phyloP scores from a whole-genome alignment of 2,888 invertebrate genomes.

The Epinotia demarniana region DNA sequence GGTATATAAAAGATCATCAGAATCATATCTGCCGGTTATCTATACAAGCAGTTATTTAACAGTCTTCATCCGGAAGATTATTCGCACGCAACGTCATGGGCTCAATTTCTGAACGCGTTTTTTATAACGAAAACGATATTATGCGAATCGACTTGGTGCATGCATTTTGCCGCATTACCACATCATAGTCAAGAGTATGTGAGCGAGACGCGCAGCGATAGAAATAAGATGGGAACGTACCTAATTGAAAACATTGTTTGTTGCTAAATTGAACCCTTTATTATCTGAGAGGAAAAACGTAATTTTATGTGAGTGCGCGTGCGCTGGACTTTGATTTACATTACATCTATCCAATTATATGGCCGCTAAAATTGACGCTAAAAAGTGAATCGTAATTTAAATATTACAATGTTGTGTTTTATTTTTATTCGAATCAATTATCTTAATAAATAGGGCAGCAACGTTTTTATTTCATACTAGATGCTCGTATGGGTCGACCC shows the following conservation, averaged over 20 bases:
- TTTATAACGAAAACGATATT: not conserved
- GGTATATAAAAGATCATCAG: no score
- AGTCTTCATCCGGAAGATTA: slow-evolving; percentile 31
- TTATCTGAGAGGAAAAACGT: slow-evolving; percentile 35
- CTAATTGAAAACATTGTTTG: not conserved
- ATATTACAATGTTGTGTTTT: not conserved
- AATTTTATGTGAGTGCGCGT: slow-evolving; percentile 26
- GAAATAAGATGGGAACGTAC: not conserved
- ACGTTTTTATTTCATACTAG: no score
- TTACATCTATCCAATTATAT: not conserved
- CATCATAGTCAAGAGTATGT: not conserved
- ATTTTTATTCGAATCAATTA: not conserved
- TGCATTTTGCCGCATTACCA: not conserved
- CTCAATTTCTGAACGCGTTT: not conserved
- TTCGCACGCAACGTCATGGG: slow-evolving; percentile 27
- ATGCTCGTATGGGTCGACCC: no score
- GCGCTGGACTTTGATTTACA: not conserved
- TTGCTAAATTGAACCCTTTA: not conserved
- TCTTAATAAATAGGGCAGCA: no score
- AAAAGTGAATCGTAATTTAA: slow-evolving; percentile 12
- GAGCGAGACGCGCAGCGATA: not conserved
- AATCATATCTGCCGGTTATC: not conserved
- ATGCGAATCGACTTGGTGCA: not conserved
- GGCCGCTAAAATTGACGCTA: not conserved
- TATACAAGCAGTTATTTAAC: not conserved